phyloP scores from a whole-genome alignment of 2,888 invertebrate species.

The Rugalucina vietnamica region DNA sequence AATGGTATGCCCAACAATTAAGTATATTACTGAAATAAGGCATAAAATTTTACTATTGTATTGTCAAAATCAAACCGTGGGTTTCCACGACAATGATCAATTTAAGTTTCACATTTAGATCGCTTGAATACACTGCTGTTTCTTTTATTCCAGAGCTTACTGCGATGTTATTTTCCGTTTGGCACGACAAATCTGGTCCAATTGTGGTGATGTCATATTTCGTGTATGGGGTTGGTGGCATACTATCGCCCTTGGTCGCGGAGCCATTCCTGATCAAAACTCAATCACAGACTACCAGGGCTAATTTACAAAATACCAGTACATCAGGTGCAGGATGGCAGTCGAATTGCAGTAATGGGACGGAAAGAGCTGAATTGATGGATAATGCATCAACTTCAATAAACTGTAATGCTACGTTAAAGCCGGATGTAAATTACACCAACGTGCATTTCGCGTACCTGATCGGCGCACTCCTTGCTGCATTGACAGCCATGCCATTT shows the following conservation, averaged over 20 bases:
- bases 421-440: background rate
- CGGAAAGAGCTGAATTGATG: no score
- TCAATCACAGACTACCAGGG: background rate
- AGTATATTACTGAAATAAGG: no score
- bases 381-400: background rate
- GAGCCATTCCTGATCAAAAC: conserved; percentile 53
- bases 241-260: conserved; percentile 61
- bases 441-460: conserved; percentile 46
- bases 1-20: no score
- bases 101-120: no score
- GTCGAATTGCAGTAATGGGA: no score
- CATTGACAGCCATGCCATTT: conserved; percentile 22
- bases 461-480: conserved; percentile 20
- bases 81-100: no score
- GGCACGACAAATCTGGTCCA: conserved; percentile 55
- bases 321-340: no score
- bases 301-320: background rate
- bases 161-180: conserved; percentile 62
- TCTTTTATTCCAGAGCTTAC: conserved; percentile 70
- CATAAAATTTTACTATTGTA: no score
- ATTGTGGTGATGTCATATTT: conserved; percentile 65
- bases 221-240: conserved; percentile 60
- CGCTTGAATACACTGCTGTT: no score
- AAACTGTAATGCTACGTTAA: background rate
- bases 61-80: no score